phyloP scores from a whole-genome alignment of 2,888 invertebrate species.

The Pachycephus smyrnensis region DNA sequence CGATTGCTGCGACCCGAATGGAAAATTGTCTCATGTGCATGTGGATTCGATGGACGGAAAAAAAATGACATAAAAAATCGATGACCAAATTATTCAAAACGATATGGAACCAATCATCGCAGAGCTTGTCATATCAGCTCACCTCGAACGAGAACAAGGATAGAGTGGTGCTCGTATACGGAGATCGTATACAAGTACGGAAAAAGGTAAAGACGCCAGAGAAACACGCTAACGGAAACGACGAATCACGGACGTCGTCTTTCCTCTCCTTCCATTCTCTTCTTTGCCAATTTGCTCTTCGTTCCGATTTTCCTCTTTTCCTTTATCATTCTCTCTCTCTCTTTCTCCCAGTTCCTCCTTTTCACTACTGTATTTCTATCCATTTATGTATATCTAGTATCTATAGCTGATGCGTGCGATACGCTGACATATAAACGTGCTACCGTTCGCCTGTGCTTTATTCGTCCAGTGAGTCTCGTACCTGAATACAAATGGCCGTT shows the following conservation, averaged over 20 bases:
- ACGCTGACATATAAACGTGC: too few species aligned
- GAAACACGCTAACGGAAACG: constrained; percentile 11
- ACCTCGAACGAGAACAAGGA: constrained; percentile 68
- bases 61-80: too few species aligned
- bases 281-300: constrained; percentile 12
- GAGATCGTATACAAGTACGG: constrained; percentile 70
- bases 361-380: not conserved
- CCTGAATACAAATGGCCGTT: too few species aligned
- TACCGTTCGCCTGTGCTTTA: too few species aligned
- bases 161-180: constrained; percentile 70
- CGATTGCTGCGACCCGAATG: too few species aligned
- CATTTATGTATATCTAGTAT: constrained; percentile 3
- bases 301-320: constrained; percentile 5
- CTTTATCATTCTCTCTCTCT: constrained; percentile 11
- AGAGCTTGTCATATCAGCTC: constrained; percentile 68
- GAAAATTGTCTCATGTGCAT: too few species aligned
- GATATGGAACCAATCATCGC: constrained; percentile 19
- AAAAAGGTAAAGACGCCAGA: constrained; percentile 66
- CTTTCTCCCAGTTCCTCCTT: not conserved
- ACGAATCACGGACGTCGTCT: constrained; percentile 14
- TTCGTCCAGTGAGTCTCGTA: too few species aligned
- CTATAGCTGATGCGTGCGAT: too few species aligned
- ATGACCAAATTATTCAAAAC: too few species aligned
- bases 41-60: not conserved
- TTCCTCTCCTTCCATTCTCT: constrained; percentile 20